Base-by-base conservation (phyloP, 2,888 invertebrate genomes). In the Monoplex corrugatus region DNA sequence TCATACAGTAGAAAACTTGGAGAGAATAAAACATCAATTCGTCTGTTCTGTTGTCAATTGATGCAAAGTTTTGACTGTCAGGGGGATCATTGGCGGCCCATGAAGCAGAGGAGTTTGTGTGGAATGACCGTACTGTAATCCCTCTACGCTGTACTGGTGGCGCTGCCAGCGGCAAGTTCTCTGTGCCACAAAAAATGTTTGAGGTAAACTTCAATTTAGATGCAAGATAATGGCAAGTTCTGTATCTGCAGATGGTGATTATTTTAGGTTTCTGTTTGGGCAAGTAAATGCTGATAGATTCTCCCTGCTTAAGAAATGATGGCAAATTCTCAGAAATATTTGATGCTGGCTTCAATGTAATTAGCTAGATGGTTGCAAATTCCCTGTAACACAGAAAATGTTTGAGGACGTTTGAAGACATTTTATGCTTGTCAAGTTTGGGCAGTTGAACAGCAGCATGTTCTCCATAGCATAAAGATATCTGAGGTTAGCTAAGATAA, bases 121-220 rank as follows among this genome's bases (percentile, higher is more conserved):
- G 96, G 96, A 95, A 94, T 90, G 96, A 95, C 84, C 94, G 94
- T 88, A 92, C 94, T 68, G 95, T 96, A 8, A 94, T 96, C 72
- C 96, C 96, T n/a, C 92, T 96, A 44, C 90, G 91, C 87, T 93
- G 93, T 35, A 94, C 95, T 68, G 95, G 94, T n/a, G 95, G 95
- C 23, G 94, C 94, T 63, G 94, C 94, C 3, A 92, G 92, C 32
- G 95, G 95, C 28, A 91, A 92, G 86, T 93, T 92, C 89, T 92
- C 92, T 43, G 92, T 94, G 10, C 93, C 93, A 44, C 92, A 93
- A 19, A 93, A 94, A 90, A 93, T 94, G 90, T 94, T 93, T 90
- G 92, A 93, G 90, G 94, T 94, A 32, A 50, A 40, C n/a, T 35
- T 72, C 23, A 23, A 63, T 35, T 23, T 35, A n/a, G n/a, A n/a